Conservation (phyloP, 2,888 invertebrate species). For the Scrobipalpa costella region DNA sequence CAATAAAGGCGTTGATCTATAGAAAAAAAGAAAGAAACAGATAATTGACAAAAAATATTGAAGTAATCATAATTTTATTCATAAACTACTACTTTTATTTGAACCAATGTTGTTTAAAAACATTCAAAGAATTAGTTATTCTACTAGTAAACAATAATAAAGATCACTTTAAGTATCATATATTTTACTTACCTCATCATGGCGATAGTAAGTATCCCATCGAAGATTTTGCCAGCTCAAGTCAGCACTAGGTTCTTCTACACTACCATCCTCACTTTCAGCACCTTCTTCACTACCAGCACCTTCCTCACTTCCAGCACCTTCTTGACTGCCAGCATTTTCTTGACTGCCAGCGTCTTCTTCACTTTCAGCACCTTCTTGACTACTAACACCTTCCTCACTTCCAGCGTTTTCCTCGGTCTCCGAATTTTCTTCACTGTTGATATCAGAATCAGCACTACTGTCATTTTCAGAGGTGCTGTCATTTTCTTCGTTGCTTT, state of each 20-base stretch:
- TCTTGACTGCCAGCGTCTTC: neutral
- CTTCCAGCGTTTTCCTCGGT: too few species aligned
- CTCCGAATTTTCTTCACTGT: too few species aligned
- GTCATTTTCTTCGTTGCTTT: neutral
- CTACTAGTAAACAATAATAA: too few species aligned
- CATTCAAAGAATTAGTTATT: too few species aligned
- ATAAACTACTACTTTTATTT: too few species aligned
- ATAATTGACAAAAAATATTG: neutral
- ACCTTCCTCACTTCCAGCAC: neutral
- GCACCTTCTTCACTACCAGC: neutral
- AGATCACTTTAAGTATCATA: too few species aligned
- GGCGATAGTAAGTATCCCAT: constrained; percentile 47
- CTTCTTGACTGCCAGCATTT: neutral
- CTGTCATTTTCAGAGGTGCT: neutral
- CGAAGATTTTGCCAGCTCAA: constrained; percentile 35
- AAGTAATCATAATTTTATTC: neutral
- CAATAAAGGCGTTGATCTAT: constrained; percentile 79
- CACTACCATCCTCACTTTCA: neutral
- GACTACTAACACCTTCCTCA: too few species aligned
- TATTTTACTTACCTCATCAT: constrained; percentile 38
- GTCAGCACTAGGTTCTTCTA: neutral
- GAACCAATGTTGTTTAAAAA: too few species aligned
- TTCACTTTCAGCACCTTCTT: neutral
- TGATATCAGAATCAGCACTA: neutral
- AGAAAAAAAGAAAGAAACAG: constrained; percentile 45